Evolutionary conservation across 2,888 invertebrate genomes (phyloP).

Genomic region (Dolichomitus sp.): DNA sequence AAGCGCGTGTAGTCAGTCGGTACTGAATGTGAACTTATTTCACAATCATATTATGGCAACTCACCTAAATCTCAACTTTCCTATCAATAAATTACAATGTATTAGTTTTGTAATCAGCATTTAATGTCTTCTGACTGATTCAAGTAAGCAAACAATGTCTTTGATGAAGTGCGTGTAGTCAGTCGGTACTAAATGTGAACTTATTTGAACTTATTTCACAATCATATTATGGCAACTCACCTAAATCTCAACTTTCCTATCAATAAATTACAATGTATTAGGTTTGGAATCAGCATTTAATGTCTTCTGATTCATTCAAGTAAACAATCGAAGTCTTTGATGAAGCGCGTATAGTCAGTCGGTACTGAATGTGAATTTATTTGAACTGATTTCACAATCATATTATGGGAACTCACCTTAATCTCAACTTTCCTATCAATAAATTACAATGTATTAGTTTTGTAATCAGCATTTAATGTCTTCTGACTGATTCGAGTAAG

Average conservation of each 20-base stretch:
- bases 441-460: neutral
- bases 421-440: neutral
- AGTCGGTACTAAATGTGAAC: neutral
- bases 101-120: neutral
- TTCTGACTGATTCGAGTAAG: neutral
- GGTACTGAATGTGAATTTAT: neutral
- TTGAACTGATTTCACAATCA: too few relatives aligned
- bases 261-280: neutral
- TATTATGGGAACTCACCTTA: too few relatives aligned
- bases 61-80: too few relatives aligned
- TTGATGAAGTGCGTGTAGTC: too few relatives aligned
- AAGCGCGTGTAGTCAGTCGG: too few relatives aligned
- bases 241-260: neutral
- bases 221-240: too few relatives aligned
- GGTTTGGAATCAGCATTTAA: neutral
- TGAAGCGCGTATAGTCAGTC: too few relatives aligned
- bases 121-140: neutral
- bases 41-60: too few relatives aligned
- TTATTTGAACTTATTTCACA: too few relatives aligned
- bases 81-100: neutral
- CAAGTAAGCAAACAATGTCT: neutral
- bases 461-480: neutral
- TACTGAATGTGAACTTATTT: too few relatives aligned
- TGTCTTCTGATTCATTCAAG: neutral
- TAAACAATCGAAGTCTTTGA: neutral